phyloP scores from a whole-genome alignment of 2,797 vertebrate genomes.

The Agapornis canus region DNA sequence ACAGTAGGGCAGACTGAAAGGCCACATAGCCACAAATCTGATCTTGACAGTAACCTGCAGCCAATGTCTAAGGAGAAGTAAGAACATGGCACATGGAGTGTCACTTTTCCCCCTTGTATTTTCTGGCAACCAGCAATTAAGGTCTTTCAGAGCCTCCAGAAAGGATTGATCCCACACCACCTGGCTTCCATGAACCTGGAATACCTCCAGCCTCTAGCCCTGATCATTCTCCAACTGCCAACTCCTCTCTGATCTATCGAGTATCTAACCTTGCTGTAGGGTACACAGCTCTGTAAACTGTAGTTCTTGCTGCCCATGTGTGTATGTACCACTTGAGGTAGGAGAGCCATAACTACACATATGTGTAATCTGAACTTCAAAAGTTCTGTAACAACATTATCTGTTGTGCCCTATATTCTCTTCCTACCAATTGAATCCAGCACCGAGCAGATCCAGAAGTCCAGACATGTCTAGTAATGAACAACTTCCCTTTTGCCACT shows the following conservation, averaged over 20 bases:
- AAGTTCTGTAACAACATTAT: background rate
- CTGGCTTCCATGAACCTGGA: background rate
- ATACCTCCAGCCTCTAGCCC: background rate
- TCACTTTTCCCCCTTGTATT: background rate
- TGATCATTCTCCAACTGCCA: background rate
- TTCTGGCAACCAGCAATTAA: background rate
- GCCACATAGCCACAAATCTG: accelerated
- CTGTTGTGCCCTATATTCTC: background rate
- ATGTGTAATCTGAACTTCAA: background rate
- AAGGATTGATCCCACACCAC: background rate
- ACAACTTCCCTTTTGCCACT: background rate
- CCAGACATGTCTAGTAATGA: background rate
- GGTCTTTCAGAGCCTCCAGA: background rate
- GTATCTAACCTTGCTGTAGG: background rate
- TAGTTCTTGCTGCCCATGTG: background rate
- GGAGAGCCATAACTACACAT: accelerated
- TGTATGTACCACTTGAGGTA: background rate
- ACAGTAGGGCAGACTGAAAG: background rate
- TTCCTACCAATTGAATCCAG: background rate
- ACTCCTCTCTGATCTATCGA: background rate
- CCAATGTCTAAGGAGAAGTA: accelerated
- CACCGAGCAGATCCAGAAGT: background rate
- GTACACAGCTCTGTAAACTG: background rate
- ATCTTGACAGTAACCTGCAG: background rate
- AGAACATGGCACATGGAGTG: background rate